phyloP scores from a whole-genome alignment of 2,113 vertebrate genomes.

The Craseonycteris thonglongyai region DNA sequence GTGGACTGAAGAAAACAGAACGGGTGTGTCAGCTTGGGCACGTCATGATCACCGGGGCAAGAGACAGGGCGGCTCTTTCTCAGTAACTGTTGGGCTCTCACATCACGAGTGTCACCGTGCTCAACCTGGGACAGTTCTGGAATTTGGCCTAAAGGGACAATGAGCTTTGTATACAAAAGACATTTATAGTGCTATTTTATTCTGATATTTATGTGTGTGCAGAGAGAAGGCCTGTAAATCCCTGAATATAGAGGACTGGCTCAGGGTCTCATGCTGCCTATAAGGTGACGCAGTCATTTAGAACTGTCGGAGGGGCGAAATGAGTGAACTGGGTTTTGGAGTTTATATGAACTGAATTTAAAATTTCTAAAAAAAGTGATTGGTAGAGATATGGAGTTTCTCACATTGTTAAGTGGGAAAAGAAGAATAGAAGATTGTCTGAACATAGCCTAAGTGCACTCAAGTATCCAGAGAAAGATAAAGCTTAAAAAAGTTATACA shows the following conservation, averaged over 20 bases:
- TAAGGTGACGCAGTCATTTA: rapidly evolving
- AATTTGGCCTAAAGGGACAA: neutral
- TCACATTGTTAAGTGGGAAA: neutral
- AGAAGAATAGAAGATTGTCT: neutral
- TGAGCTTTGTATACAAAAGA: neutral
- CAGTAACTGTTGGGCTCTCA: no score
- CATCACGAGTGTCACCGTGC: neutral
- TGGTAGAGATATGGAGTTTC: neutral
- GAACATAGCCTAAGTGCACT: neutral
- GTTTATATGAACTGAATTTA: no score
- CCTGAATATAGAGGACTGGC: neutral
- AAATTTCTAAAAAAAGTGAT: neutral
- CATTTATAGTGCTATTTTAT: neutral
- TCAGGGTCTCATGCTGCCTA: neutral
- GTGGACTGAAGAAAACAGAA: no score
- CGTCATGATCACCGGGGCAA: neutral
- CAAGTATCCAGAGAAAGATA: neutral
- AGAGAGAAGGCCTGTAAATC: neutral
- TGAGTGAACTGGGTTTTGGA: no score
- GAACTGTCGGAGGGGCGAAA: neutral
- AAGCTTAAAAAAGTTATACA: neutral
- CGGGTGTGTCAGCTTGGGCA: rapidly evolving
- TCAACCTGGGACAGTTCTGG: neutral
- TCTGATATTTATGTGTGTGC: no score
- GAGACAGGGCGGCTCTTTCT: neutral